Evolutionary conservation across 1,140 invertebrate genomes (phyloP).

Genomic region (Aphelenchoides besseyi): DNA sequence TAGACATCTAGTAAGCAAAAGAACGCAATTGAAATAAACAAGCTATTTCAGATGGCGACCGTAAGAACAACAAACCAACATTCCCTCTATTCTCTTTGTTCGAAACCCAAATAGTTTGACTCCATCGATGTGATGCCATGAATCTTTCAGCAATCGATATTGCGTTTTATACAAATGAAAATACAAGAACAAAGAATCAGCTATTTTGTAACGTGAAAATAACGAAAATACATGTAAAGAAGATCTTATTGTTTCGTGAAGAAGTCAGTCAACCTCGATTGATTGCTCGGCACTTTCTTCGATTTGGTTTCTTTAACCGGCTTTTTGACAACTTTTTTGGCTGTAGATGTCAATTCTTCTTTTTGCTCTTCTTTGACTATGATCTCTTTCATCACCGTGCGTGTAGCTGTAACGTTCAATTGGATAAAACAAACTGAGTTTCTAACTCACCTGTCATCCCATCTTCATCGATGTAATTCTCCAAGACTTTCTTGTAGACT

Average conservation of each 20-base stretch:
- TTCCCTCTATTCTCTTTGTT: background rate
- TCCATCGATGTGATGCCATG: too few relatives aligned
- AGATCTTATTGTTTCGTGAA: slow-evolving; percentile 9
- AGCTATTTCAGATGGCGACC: background rate
- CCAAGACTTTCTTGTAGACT: slow-evolving; percentile 16
- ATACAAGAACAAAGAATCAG: background rate
- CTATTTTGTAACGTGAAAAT: background rate
- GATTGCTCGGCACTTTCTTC: background rate
- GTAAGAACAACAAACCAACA: background rate
- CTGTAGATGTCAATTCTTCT: background rate
- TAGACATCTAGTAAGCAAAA: background rate
- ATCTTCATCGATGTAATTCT: slow-evolving; percentile 19
- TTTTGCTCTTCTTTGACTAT: background rate
- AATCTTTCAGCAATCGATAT: background rate
- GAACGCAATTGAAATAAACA: background rate
- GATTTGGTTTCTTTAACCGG: background rate
- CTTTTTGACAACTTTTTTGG: slow-evolving; percentile 1
- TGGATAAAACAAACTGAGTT: background rate
- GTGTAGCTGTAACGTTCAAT: slow-evolving; percentile 10
- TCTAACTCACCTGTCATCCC: slow-evolving; percentile 15
- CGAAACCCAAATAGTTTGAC: too few relatives aligned
- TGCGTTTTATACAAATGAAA: background rate
- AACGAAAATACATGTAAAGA: background rate
- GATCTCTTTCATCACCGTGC: background rate
- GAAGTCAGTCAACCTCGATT: slow-evolving; percentile 11